phyloP scores from a whole-genome alignment of 2,888 invertebrate genomes.

The Crioceris asparagi region DNA sequence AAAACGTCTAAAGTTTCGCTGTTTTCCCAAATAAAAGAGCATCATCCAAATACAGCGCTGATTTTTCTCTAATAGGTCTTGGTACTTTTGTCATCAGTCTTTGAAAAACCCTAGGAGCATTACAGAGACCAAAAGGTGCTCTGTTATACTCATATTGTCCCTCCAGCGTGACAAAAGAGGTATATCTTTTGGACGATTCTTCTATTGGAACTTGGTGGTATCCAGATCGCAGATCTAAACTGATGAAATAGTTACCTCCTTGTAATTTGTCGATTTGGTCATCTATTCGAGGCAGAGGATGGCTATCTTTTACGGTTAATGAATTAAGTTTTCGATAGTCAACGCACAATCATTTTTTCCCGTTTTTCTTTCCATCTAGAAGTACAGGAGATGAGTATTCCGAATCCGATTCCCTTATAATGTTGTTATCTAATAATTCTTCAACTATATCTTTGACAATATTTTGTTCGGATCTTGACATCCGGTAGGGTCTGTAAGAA shows the following conservation, averaged over 20 bases:
- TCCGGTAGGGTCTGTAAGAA: conserved; percentile 18
- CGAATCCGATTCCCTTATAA: conserved; percentile 10
- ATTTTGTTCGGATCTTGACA: conserved; percentile 11
- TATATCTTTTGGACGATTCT: conserved; percentile 13
- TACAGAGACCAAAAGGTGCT: conserved; percentile 15
- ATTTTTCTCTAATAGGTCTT: conserved; percentile 6
- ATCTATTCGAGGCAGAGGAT: conserved; percentile 8
- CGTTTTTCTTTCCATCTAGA: conserved; percentile 17
- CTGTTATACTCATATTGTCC: conserved; percentile 16
- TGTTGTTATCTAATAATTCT: conserved; percentile 7
- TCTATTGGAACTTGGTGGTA: conserved; percentile 15
- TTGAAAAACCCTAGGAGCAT: too few relatives aligned
- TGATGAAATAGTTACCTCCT: conserved; percentile 15
- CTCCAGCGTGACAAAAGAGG: conserved; percentile 15
- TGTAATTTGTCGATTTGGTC: conserved; percentile 15
- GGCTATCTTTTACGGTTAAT: neutral
- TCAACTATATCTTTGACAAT: conserved; percentile 7
- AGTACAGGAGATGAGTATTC: conserved; percentile 11
- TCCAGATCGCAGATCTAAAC: conserved; percentile 16
- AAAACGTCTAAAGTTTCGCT: conserved; percentile 8
- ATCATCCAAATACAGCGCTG: conserved; percentile 16
- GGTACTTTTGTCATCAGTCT: conserved; percentile 17
- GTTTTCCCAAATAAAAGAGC: conserved; percentile 12
- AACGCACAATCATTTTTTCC: conserved; percentile 1
- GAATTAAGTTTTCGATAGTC: conserved; percentile 1